These are phyloP conservation scores for Cyclopterus lumpus DNA, from an alignment of 2,797 vertebrate genomes.

Conservation along the genomic window DNA sequence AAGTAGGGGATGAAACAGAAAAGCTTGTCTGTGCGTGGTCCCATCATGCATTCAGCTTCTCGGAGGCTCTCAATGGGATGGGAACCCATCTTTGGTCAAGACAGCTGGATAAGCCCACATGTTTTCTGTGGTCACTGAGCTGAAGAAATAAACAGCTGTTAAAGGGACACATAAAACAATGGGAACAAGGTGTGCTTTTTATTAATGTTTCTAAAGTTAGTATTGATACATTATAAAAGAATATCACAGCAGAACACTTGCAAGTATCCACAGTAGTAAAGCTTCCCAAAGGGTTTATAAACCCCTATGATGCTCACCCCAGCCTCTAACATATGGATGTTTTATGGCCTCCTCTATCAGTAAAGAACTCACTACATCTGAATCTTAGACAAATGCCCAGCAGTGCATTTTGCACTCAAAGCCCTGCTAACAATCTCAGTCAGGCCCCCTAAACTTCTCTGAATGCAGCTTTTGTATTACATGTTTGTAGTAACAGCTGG, in stretches of 20 bases:
- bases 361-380: slow-evolving; percentile 1
- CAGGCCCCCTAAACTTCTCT: slow-evolving; percentile 21
- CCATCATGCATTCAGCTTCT: slow-evolving; percentile 39
- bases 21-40: slow-evolving; percentile 10
- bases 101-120: slow-evolving; percentile 54
- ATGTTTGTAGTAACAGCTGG: slow-evolving; percentile 73
- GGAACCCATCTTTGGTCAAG: slow-evolving; percentile 48
- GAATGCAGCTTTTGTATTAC: slow-evolving; percentile 44
- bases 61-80: slow-evolving; percentile 39
- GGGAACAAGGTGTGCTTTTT: slow-evolving; percentile 19
- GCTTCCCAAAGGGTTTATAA: slow-evolving; percentile 14
- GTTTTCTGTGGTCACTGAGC: slow-evolving; percentile 45
- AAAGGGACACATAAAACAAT: slow-evolving; percentile 32
- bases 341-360: slow-evolving; percentile 6
- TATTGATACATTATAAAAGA: slow-evolving; percentile 3
- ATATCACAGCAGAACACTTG: slow-evolving; percentile 10
- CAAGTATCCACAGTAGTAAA: slow-evolving; percentile 8
- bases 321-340: slow-evolving; percentile 11
- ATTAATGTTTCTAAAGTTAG: slow-evolving; percentile 7
- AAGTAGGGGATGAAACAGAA: slow-evolving; percentile 5
- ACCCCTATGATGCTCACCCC: background rate
- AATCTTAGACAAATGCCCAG: background rate
- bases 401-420: slow-evolving; percentile 10
- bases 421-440: slow-evolving; percentile 10
- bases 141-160: slow-evolving; percentile 44